Evolutionary conservation across 2,888 invertebrate species (phyloP), one percentile per base, ranked within the genome.

Genomic region (Calameuta idolon): DNA sequence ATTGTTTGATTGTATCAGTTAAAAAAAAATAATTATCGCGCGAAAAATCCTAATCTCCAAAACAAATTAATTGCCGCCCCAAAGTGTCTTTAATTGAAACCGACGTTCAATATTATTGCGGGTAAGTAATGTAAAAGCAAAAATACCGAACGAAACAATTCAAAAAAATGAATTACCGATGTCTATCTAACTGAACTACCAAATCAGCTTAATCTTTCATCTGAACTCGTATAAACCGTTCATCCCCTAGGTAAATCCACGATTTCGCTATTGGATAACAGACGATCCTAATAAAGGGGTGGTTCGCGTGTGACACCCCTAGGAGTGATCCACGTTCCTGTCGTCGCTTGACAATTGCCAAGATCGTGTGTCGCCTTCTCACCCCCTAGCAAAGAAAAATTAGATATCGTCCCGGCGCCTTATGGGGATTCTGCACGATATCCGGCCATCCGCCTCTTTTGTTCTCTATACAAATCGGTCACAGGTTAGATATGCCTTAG

Each of bases 341-440:
- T 55, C 55, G 55, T 55, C 55, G 55, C 55, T 55, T 55, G 55
- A 55, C 55, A 55, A 55, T 55, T 55, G 55, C 9, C 55, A 55
- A 23, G 55, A 55, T 55, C 55, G 55, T 55, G 55, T 55, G 55
- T 55, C 55, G 55, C 55, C 9, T 23, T 23, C 9, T 55, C 55
- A 55, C 23, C 55, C 55, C 55, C 55, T 9, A 2, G 2, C 23
- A 1, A 55, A 23, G 23, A 15, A 55, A 55, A 55, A 37, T 15
- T 55, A 55, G 55, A 5, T 55, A 55, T 55, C 55, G 55, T 71
- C 71, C 12, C 31, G 4, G 12, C 5, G 34, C 71, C 71, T 71
- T 71, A 71, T 71, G 71, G 71, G 71, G 71, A 71, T 71, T 71
- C 71, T 34, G 71, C 71, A 71, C 71, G 71, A 71, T 71, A 71